phyloP scores from a whole-genome alignment of 2,888 invertebrate species.

The Brachyopa scutellaris region DNA sequence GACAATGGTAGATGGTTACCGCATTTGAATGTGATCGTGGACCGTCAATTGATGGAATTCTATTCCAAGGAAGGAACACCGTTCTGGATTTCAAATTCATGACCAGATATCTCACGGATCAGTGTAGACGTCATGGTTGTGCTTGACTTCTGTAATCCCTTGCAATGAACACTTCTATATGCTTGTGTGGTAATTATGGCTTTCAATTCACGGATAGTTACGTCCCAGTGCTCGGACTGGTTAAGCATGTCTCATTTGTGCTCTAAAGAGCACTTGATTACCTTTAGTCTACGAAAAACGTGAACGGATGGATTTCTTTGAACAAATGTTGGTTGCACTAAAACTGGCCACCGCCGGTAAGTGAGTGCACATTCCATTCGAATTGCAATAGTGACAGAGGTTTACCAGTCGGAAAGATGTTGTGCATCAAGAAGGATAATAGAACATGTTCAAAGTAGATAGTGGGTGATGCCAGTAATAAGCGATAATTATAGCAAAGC shows the following conservation, averaged over 20 bases:
- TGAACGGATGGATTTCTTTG: slow-evolving; percentile 59
- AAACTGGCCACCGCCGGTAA: slow-evolving; percentile 3
- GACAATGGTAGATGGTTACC: slow-evolving; percentile 11
- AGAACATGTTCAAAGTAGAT: slow-evolving; percentile 5
- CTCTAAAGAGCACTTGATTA: slow-evolving; percentile 71
- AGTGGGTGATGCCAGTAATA: slow-evolving; percentile 18
- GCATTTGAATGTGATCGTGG: slow-evolving; percentile 11
- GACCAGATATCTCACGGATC: slow-evolving; percentile 11
- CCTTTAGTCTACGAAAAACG: slow-evolving; percentile 67
- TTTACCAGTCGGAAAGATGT: background rate
- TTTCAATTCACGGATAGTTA: slow-evolving; percentile 58
- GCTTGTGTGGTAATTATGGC: slow-evolving; percentile 48
- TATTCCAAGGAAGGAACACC: slow-evolving; percentile 1
- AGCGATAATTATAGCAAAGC: background rate
- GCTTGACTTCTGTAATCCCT: slow-evolving; percentile 47
- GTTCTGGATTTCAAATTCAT: slow-evolving; percentile 25
- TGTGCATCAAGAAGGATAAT: slow-evolving; percentile 3
- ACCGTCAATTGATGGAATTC: slow-evolving; percentile 23
- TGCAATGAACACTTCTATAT: slow-evolving; percentile 57
- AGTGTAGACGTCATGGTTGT: slow-evolving; percentile 36
- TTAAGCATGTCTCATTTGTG: slow-evolving; percentile 42
- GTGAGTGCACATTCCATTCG: slow-evolving; percentile 38
- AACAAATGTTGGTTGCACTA: slow-evolving; percentile 15
- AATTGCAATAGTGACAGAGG: slow-evolving; percentile 20
- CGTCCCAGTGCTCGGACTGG: slow-evolving; percentile 18